Base-by-base conservation (phyloP, 2,113 vertebrate genomes). In the Eulacestoma nigropectus region DNA sequence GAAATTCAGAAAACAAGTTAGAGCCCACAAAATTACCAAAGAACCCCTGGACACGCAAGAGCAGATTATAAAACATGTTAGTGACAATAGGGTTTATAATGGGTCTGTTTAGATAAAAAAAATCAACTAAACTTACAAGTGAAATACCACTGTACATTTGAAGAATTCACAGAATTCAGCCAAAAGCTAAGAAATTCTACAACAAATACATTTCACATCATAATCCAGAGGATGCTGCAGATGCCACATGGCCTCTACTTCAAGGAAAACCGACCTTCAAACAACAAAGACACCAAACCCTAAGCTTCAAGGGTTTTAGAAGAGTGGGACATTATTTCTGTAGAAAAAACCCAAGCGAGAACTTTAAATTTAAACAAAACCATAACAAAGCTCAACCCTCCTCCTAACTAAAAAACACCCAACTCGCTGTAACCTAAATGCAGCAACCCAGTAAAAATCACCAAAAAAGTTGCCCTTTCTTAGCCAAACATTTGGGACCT, bases 161-260 rank as follows among this genome's bases (percentile, higher is more conserved):
- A 74, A 37, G 35, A 70, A 19, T 33, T 82, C 41, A 87, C 15
- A 60, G 25, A 53, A 75, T 44, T 67, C 11, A 60, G 29, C 50
- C 44, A 32, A 23, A 84, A 41, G 13, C 60, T 75, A 44, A n/a
- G 23, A 42, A 74, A 67, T 57, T 62, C 53, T 33, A 25, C 39
- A 59, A 72, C 11, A 84, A 89, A 75, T 13, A 42, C 6, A 78
- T 42, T 81, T 50, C 16, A 30, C 17, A n/a, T n/a, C 53, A 21
- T 13, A 82, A 65, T 13, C 17, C 32, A 77, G 68, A 75, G 21
- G 50, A 57, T 30, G 78, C 50, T 78, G 64, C 11, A 81, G 25
- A 56, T 65, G 49, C 7, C 41, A 46, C 1, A 0, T 0, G 1
- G 63, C 57, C 78, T 78, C 3, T 4, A 3, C 37, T 81, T 64